Conservation (phyloP, 2,888 invertebrate species). For the Torymus texanus region DNA sequence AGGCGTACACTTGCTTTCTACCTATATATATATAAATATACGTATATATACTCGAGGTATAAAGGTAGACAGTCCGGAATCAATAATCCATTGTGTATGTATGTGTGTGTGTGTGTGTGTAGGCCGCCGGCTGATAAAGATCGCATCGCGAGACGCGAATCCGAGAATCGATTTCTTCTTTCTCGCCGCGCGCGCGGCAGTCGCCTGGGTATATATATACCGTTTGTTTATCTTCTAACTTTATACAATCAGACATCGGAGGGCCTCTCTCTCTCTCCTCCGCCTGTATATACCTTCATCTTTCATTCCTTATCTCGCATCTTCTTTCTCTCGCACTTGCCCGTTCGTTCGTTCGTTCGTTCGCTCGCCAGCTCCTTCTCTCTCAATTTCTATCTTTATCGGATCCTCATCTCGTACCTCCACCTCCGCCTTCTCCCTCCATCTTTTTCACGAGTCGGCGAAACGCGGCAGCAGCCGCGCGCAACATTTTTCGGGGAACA, state of each 20-base stretch:
- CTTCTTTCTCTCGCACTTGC: slow-evolving; percentile 23
- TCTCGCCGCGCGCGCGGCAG: slow-evolving; percentile 2
- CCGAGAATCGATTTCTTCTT: slow-evolving; percentile 55
- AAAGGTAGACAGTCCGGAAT: slow-evolving; percentile 30
- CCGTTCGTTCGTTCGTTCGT: background rate
- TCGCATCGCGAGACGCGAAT: slow-evolving; percentile 47
- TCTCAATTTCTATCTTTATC: slow-evolving; percentile 52
- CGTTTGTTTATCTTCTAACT: slow-evolving; percentile 50
- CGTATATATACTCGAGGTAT: no score
- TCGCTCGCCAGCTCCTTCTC: slow-evolving; percentile 34
- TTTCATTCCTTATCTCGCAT: slow-evolving; percentile 56
- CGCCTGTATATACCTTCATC: slow-evolving; percentile 55
- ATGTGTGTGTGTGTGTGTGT: background rate
- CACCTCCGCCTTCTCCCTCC: slow-evolving; percentile 48
- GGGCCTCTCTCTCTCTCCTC: slow-evolving; percentile 46
- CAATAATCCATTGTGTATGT: slow-evolving; percentile 49
- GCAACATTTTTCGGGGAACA: slow-evolving; percentile 58
- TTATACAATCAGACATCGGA: slow-evolving; percentile 55
- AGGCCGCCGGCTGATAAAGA: slow-evolving; percentile 38
- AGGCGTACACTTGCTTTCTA: background rate
- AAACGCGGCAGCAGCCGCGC: slow-evolving; percentile 24
- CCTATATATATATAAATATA: no score
- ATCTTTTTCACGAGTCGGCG: slow-evolving; percentile 50
- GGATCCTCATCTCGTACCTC: slow-evolving; percentile 43
- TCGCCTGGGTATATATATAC: slow-evolving; percentile 16